Percentiles rank a stretch among this genome's conserved stretches.
phyloP scores from a whole-genome alignment of 1,140 invertebrate genomes.

The Eriocheir sinensis region DNA sequence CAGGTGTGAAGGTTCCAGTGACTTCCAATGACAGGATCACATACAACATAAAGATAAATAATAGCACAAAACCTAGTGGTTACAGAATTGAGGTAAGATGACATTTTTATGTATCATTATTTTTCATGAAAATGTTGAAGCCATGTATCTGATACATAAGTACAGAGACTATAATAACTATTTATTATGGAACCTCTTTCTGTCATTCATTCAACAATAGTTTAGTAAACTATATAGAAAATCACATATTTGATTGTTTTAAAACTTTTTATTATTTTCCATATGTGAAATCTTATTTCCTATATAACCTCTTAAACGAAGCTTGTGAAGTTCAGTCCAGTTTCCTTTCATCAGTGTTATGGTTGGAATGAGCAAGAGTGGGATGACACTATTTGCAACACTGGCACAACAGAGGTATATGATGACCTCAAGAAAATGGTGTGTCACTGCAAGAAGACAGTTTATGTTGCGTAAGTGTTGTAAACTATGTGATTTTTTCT shows the following conservation, averaged over 20 bases:
- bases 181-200: too few species aligned
- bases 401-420: not conserved
- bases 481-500: not conserved
- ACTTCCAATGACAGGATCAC: slow-evolving; percentile 44
- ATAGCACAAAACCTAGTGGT: slow-evolving; percentile 49
- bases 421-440: not conserved
- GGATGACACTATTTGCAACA: not conserved
- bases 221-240: too few species aligned
- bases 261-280: too few species aligned
- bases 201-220: too few species aligned
- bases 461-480: slow-evolving; percentile 65
- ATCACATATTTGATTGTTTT: too few species aligned
- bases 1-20: slow-evolving; percentile 40
- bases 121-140: not conserved
- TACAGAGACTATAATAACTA: not conserved
- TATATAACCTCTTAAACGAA: too few species aligned
- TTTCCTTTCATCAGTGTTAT: slow-evolving; percentile 49
- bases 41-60: not conserved
- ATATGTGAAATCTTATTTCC: too few species aligned
- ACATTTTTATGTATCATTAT: not conserved
- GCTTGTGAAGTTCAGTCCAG: too few species aligned
- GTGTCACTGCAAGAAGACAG: slow-evolving; percentile 35
- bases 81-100: slow-evolving; percentile 61
- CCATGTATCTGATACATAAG: too few species aligned
- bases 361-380: slow-evolving; percentile 62